Evolutionary conservation across 92 coral and sea anemone genomes (phyloP).

Genomic region (Hydrozoanthus gracilis): DNA sequence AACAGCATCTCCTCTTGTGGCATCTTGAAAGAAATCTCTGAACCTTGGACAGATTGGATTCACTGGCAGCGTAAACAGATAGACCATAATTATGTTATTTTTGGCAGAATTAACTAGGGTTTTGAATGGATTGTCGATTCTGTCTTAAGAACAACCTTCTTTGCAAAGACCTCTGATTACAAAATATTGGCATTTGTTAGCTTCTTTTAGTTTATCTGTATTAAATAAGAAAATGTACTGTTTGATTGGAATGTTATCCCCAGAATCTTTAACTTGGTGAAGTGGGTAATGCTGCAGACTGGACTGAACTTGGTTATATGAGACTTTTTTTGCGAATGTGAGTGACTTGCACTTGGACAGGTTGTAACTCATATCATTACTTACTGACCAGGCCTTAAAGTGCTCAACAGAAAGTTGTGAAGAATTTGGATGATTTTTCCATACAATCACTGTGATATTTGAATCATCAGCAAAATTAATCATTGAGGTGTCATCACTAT

Average conservation of each 20-base stretch:
- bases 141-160: neutral
- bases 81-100: neutral
- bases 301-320: neutral
- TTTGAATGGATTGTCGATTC: neutral
- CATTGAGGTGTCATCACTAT: neutral
- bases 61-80: too few species aligned
- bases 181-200: neutral
- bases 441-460: neutral
- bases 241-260: neutral
- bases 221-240: neutral
- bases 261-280: neutral
- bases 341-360: slow-evolving; percentile 11
- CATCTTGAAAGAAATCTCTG: too few species aligned
- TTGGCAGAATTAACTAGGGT: neutral
- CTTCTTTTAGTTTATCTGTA: neutral
- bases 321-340: neutral
- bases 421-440: neutral
- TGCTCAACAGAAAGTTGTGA: neutral
- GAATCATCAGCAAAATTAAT: slow-evolving; percentile 9
- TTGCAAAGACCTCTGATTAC: neutral
- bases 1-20: neutral
- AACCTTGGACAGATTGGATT: neutral
- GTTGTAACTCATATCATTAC: neutral
- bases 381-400: neutral
- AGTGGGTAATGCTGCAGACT: neutral